These are phyloP conservation scores for Dryobates pubescens DNA, from an alignment of 2,797 vertebrate genomes.

Conservation along the genomic window DNA sequence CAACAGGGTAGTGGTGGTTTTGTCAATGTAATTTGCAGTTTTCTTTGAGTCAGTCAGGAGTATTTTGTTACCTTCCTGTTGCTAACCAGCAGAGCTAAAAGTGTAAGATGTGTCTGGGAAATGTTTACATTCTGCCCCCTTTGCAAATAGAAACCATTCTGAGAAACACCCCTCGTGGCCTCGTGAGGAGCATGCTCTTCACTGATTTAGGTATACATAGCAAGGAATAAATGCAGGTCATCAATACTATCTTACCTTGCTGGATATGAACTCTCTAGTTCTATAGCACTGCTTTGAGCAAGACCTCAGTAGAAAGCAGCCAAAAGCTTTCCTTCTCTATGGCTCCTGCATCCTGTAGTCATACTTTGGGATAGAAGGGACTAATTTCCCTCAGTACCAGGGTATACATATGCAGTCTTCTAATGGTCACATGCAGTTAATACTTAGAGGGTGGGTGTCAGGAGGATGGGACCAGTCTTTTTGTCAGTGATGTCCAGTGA, in stretches of 20 bases:
- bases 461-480: too few species aligned
- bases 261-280: not conserved
- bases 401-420: not conserved
- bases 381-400: not conserved
- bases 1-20: not conserved
- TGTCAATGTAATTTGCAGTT: conserved; percentile 16
- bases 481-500: too few species aligned
- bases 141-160: conserved; percentile 13
- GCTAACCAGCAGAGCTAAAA: conserved; percentile 37
- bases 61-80: conserved; percentile 25
- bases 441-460: too few species aligned
- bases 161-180: not conserved
- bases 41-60: not conserved
- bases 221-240: not conserved
- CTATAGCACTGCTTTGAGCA: not conserved
- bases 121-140: conserved; percentile 4
- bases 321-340: not conserved
- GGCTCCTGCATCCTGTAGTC: not conserved
- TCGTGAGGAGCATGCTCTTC: not conserved
- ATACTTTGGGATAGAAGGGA: not conserved
- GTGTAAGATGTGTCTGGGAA: conserved; percentile 22
- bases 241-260: not conserved
- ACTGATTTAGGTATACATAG: not conserved
- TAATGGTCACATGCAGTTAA: not conserved
- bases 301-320: not conserved